Conservation (phyloP, 2,888 invertebrate species). For the Meghimatium bilineatum region DNA sequence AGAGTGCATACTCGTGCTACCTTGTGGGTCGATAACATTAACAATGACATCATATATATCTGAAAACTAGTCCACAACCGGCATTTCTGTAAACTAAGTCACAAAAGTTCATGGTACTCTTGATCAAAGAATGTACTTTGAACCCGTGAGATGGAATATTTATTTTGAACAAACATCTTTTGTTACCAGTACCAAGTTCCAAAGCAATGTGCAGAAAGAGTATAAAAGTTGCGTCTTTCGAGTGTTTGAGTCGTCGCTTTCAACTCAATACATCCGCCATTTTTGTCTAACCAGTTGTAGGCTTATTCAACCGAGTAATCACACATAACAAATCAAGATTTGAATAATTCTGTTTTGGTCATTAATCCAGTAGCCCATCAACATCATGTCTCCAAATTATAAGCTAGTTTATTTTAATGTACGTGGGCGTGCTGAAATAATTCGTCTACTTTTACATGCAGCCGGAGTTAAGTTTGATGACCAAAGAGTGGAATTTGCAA, state of each 20-base stretch:
- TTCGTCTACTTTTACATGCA: conserved; percentile 17
- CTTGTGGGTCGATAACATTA: no score
- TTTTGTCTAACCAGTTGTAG: no score
- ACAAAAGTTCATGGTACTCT: background rate
- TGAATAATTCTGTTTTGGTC: no score
- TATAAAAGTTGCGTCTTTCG: background rate
- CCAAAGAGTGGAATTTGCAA: conserved; percentile 8
- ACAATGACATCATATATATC: no score
- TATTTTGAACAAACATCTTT: background rate
- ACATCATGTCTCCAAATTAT: conserved; percentile 3
- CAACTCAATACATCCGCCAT: no score
- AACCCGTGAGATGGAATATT: background rate
- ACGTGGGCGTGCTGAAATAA: conserved; percentile 37
- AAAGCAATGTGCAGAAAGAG: background rate
- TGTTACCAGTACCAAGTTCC: background rate
- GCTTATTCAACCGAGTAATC: no score
- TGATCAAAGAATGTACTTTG: background rate
- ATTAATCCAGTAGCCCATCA: no score
- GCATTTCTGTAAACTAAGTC: background rate
- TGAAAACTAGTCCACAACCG: no score
- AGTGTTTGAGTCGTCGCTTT: background rate
- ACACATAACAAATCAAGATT: no score
- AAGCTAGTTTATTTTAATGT: conserved; percentile 34
- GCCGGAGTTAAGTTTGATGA: conserved; percentile 34
- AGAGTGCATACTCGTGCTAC: no score